phyloP scores from a whole-genome alignment of 2,113 vertebrate species.

The Neomonachus schauinslandi region DNA sequence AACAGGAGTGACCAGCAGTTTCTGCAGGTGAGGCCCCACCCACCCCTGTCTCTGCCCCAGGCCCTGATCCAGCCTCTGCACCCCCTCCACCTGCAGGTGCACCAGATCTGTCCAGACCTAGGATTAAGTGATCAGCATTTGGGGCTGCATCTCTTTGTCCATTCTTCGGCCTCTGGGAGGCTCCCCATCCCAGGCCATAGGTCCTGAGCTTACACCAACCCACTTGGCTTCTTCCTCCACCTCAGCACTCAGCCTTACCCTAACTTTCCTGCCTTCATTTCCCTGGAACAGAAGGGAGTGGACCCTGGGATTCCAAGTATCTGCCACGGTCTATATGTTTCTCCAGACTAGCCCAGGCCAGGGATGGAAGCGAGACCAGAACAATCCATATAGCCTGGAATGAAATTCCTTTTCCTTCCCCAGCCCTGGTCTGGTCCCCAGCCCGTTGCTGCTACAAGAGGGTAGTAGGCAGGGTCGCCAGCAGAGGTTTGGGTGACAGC shows the following conservation, averaged over 20 bases:
- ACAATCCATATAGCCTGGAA: background rate
- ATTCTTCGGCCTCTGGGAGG: background rate
- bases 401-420: background rate
- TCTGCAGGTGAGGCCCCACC: slow-evolving; percentile 17
- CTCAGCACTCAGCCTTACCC: background rate
- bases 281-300: background rate
- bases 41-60: background rate
- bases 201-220: background rate
- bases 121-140: accelerated
- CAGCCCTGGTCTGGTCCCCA: background rate
- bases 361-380: background rate
- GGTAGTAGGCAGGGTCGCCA: background rate
- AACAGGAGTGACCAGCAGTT: slow-evolving; percentile 66
- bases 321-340: background rate
- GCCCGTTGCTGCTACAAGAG: background rate
- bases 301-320: background rate
- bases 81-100: background rate
- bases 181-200: background rate
- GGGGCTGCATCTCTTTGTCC: background rate
- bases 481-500: background rate
- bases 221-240: background rate
- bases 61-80: background rate
- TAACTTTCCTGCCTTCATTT: background rate
- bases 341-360: background rate
- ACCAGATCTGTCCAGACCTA: background rate